Evolutionary conservation across 37 sponge, comb jelly and placozoan genomes (phyloP), one percentile per base, ranked within the genome.

Genomic region (Dysidea cf. avara): DNA sequence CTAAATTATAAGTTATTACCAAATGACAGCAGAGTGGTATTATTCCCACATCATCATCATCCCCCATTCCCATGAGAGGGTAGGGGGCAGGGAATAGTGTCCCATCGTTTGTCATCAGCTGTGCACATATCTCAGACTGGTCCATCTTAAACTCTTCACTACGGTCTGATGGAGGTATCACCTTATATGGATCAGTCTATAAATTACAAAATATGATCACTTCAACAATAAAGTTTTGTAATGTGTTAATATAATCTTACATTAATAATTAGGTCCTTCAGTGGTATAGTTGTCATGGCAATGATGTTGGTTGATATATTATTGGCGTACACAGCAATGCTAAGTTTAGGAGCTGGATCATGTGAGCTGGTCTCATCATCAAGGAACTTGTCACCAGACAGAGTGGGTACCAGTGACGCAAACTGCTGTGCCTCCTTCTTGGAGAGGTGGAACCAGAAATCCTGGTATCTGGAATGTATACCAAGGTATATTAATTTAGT

Each of bases 21-120:
- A 68, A 54, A 54, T 81, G 88, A 49, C 77, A 81, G 32, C 81
- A 47, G 51, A 87, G 36, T 39, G 77, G 77, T 1, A 87, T 14
- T 16, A 54, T 36, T 0, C 66, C 65, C 1, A 43, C 24, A 5
- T 39, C 66, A 20, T 51, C 51, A 24, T 81, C 78, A 38, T 65
- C 78, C n/a, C n/a, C n/a, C 9, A 9, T 43, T 43, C 46, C 46
- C 9, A 9, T 43, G 7, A 43, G 46, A 5, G 7, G 46, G 46
- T 43, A 43, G 9, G 46, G 46, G 30, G 56, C 37, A 33, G 33
- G 71, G 55, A 37, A 54, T 7, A 31, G 0, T 18, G 3, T n/a
- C 6, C 56, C 71, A 54, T 71, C 71, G 6, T 71, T 56, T 21
- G 37, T 71, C 31, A 59, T 37, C 16, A 80, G 39, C 36, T 16